Base-by-base conservation (phyloP, 2,888 invertebrate genomes). In the Campopleginae sp. region DNA sequence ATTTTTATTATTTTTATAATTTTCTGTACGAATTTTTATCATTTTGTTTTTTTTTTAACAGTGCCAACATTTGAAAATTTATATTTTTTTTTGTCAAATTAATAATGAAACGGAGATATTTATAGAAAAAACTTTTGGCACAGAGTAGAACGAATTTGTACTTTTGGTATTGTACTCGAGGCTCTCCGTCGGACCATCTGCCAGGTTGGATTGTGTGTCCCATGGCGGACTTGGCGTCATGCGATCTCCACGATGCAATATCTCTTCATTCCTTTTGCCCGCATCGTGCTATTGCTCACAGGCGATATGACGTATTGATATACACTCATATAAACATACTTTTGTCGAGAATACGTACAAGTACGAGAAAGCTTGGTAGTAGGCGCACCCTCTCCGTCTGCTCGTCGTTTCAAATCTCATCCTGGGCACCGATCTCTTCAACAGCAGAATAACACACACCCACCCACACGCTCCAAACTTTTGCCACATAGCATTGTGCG, bases 171-270 rank as follows among this genome's bases (percentile, higher is more conserved):
- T 89, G 88, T 88, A 87, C 58, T 58, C 38, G 68, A 66, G 71
- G 38, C 63, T 58, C 46, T 38, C 76, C 72, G 82, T 86, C 82
- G 88, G 88, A 90, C 90, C 92, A 92, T 91, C 91, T 90, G 91
- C 90, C 86, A 88, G 75, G 86, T 83, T 87, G 89, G 89, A 89
- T 90, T 91, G 89, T 91, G 87, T 85, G 75, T 84, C 82, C 88
- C 88, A 85, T 83, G 87, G 86, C 86, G 89, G 88, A 88, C 89
- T 91, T 89, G 90, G 88, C 90, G 87, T 90, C 91, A 89, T 89
- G 86, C 88, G 89, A 89, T 89, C 86, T 74, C 84, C 85, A 63
- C 88, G 87, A 85, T 83, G 87, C 90, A 83, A 85, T 88, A 78
- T 85, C 80, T 48, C 80, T 68, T 31, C 58, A 63, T 61, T 80